phyloP scores from a whole-genome alignment of 2,113 vertebrate genomes.

The Ciconia maguari region DNA sequence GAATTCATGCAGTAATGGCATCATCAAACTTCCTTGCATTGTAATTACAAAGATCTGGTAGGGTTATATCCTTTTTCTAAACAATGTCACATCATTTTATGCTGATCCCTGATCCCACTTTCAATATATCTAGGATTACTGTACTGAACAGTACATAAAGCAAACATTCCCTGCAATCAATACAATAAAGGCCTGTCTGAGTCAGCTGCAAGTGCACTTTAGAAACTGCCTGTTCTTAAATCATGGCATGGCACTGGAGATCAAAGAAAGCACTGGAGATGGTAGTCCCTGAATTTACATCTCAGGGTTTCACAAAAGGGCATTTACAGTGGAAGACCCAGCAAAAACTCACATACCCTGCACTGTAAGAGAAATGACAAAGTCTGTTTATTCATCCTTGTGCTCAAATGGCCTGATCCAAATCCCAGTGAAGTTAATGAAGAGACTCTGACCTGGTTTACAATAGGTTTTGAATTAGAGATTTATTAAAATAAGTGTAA shows the following conservation, averaged over 20 bases:
- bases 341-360: neutral
- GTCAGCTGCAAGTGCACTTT: slow-evolving; percentile 44
- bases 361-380: neutral
- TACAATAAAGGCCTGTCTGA: slow-evolving; percentile 23
- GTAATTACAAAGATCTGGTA: slow-evolving; percentile 25
- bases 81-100: slow-evolving; percentile 57
- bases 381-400: neutral
- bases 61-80: slow-evolving; percentile 47
- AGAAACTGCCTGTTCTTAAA: slow-evolving; percentile 34
- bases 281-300: slow-evolving; percentile 12
- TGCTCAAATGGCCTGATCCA: neutral
- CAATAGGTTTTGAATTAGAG: neutral
- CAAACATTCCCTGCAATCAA: slow-evolving; percentile 56
- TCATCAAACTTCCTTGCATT: neutral
- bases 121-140: slow-evolving; percentile 54
- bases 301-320: neutral
- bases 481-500: neutral
- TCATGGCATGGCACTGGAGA: neutral
- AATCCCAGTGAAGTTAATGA: neutral
- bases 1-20: neutral
- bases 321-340: neutral
- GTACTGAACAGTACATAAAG: slow-evolving; percentile 42
- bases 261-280: neutral
- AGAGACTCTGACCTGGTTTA: neutral
- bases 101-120: slow-evolving; percentile 50